Evolutionary conservation across 1,140 invertebrate species (phyloP), one percentile per base, ranked within the genome.

Genomic region (Brachionus koreanus): DNA sequence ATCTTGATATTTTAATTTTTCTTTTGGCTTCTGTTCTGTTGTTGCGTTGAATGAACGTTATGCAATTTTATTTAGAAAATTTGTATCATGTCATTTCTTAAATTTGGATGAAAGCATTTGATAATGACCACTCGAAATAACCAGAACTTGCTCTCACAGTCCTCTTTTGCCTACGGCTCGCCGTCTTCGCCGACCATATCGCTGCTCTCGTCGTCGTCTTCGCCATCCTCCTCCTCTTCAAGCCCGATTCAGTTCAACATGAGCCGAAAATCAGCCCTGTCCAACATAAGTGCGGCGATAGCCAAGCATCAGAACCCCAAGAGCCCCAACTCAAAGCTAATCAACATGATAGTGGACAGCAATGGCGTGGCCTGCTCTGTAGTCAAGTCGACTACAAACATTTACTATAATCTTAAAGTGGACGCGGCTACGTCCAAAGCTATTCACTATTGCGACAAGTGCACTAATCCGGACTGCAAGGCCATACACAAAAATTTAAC

Each of bases 361-460:
- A 79, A 57, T 61, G 76, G 79, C 35, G 79, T 69, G 5, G 57
- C 79, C 9, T 67, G 79, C n/a, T 65, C 57, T 0, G n/a, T 82
- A 9, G 65, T 82, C 35, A 65, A 65, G 39, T 82, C 79, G 0
- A 82, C 19, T 25, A 82, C 79, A 9, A 65, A 82, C 16, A 57
- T 82, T 25, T 82, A 82, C 42, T 82, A 65, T n/a, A 82, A 82
- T 69, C 19, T 82, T 10, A 65, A 65, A 82, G 57, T 82, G 23
- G 79, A 82, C 57, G 39, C 57, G 9, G 46, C 39, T 7, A 46
- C 57, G 19, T 33, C 46, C 13, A 49, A 57, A 65, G 79, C 79
- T 2, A 52, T 82, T 10, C 79, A 82, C 35, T 82, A 52, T 43
- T 82, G 79, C 49, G 65, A 82, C 19, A 65, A 69, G n/a, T 82